A percentile compares a stretch with the other conserved stretches of the same genome.
phyloP scores from a whole-genome alignment of 2,888 invertebrate genomes.

The Oxyteleia sp. region DNA sequence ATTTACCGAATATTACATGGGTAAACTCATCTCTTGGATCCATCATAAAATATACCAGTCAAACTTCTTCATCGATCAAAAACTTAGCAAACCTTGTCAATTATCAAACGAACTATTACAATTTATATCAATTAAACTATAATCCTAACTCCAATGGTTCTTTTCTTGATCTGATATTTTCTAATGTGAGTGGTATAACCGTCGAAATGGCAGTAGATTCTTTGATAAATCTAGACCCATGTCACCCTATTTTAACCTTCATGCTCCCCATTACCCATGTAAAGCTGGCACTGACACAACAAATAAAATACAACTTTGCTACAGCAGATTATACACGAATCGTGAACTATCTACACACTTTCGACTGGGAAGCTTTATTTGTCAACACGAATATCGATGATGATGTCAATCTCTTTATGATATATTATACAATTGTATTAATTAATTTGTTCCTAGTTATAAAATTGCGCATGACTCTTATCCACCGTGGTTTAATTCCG shows the following conservation, averaged over 20 bases:
- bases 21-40: neutral
- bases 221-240: no score
- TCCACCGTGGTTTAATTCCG: neutral
- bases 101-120: no score
- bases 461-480: no score
- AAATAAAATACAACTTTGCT: constrained; percentile 2
- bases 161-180: no score
- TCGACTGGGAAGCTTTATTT: neutral
- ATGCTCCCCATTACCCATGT: neutral
- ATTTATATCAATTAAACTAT: no score
- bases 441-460: neutral
- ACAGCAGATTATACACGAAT: neutral
- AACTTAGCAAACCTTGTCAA: no score
- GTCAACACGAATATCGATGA: neutral
- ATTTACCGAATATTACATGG: neutral
- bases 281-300: neutral
- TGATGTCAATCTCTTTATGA: neutral
- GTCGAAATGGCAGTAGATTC: neutral
- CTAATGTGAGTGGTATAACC: no score
- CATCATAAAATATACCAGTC: no score
- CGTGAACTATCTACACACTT: neutral
- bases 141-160: no score
- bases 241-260: no score
- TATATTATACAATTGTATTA: neutral
- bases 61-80: no score